Evolutionary conservation across 2,888 invertebrate species (phyloP).

Genomic region (Callinectes sapidus): DNA sequence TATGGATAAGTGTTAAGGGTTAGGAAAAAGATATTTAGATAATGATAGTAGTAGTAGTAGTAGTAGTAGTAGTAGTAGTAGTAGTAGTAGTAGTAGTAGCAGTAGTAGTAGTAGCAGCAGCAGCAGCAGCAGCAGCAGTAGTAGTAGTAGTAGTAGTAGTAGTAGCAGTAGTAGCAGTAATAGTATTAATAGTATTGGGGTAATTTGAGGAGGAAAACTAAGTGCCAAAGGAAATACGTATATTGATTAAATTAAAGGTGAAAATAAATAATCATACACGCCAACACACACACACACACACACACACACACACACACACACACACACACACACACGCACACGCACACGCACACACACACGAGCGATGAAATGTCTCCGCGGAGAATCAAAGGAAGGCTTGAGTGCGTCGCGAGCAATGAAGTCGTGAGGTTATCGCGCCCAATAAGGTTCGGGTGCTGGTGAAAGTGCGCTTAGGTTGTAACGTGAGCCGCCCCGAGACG

Average conservation of each 20-base stretch:
- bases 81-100: not conserved
- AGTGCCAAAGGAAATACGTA: not conserved
- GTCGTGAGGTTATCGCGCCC: constrained; percentile 6
- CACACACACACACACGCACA: constrained; percentile 15
- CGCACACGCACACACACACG: not conserved
- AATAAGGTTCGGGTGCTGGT: not conserved
- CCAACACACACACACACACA: constrained; percentile 23
- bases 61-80: not conserved
- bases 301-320: constrained; percentile 24
- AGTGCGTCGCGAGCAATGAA: not conserved
- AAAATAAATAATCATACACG: not conserved
- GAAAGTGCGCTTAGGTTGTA: not conserved
- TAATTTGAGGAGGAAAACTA: too few species aligned
- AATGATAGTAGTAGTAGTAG: not conserved
- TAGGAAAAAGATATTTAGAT: too few species aligned
- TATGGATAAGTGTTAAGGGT: too few species aligned
- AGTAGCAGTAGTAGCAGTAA: too few species aligned
- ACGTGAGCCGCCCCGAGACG: not conserved
- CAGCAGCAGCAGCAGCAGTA: too few species aligned
- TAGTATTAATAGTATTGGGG: not conserved
- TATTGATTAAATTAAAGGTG: not conserved
- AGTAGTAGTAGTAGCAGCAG: too few species aligned
- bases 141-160: too few species aligned
- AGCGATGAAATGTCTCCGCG: not conserved
- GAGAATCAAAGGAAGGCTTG: not conserved